These are phyloP conservation scores for Pterocles orientalis DNA, from an alignment of 2,113 vertebrate species.

Conservation along the genomic window DNA sequence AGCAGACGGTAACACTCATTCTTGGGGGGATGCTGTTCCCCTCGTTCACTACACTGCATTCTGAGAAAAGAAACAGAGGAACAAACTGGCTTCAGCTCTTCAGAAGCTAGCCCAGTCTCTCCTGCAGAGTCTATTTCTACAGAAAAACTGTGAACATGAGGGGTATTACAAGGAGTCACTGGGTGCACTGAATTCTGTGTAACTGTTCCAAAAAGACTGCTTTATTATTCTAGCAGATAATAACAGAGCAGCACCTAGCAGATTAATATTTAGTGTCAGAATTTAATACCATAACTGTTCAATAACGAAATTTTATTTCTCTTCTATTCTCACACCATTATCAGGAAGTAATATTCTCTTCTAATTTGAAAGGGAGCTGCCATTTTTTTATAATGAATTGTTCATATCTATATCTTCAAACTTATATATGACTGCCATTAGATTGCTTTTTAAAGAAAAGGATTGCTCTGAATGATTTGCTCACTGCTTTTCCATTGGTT, in stretches of 20 bases:
- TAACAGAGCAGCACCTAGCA: conserved; percentile 26
- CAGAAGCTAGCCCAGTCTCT: not conserved
- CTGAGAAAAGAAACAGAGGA: not conserved
- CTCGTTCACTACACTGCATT: not conserved
- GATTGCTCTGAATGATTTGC: conserved; percentile 36
- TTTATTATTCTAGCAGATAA: conserved; percentile 41
- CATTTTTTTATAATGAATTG: conserved; percentile 13
- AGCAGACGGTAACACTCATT: not conserved
- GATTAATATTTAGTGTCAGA: conserved; percentile 65
- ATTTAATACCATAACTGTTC: conserved; percentile 62
- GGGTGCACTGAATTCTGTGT: not conserved
- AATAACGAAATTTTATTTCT: conserved; percentile 62
- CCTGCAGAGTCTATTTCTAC: not conserved
- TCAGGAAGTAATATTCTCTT: conserved; percentile 38
- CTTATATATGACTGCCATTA: not conserved
- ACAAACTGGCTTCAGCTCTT: not conserved
- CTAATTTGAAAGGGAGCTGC: conserved; percentile 41
- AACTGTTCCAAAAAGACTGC: not conserved
- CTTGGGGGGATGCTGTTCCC: not conserved
- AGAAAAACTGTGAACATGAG: not conserved
- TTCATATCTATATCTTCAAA: conserved; percentile 39
- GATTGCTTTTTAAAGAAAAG: conserved; percentile 39
- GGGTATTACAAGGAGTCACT: not conserved
- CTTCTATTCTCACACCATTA: conserved; percentile 41
- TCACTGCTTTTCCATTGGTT: conserved; percentile 32